A percentile compares a stretch with the other conserved stretches of the same genome.
phyloP scores from a whole-genome alignment of 1,140 invertebrate species.

The Papilio polyxenes region DNA sequence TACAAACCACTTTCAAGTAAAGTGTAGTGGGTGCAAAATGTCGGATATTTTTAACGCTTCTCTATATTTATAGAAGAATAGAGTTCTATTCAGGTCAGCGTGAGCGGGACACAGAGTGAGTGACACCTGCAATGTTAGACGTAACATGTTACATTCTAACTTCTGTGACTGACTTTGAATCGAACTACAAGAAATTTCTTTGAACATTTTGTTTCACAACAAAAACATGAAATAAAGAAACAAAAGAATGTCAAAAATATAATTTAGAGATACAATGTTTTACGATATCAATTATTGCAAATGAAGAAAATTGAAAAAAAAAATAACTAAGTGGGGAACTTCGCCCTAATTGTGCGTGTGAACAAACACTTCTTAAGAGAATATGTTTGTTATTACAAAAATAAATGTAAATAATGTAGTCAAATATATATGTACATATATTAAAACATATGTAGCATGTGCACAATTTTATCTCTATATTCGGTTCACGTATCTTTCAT shows the following conservation, averaged over 20 bases:
- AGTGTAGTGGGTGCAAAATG: neutral
- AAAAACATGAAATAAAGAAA: too few species aligned
- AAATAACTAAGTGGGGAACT: too few species aligned
- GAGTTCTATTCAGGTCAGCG: constrained; percentile 8
- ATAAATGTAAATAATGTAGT: neutral
- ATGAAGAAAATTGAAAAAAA: too few species aligned
- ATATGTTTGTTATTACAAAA: neutral
- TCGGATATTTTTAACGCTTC: constrained; percentile 12
- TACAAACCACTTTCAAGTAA: neutral
- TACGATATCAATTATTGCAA: too few species aligned
- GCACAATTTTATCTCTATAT: neutral
- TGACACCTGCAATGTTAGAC: neutral
- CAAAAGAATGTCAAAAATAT: too few species aligned
- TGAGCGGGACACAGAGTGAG: neutral
- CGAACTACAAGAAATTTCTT: neutral
- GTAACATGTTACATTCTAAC: neutral
- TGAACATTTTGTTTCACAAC: neutral
- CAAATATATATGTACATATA: neutral
- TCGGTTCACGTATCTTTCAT: neutral
- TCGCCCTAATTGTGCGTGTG: too few species aligned
- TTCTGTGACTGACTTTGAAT: neutral
- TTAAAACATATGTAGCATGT: neutral
- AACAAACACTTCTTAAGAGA: too few species aligned
- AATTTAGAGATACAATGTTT: too few species aligned
- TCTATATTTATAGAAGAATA: constrained; percentile 12